Conservation (phyloP, 92 coral and sea anemone species). For the Epizoanthus scotinus region DNA sequence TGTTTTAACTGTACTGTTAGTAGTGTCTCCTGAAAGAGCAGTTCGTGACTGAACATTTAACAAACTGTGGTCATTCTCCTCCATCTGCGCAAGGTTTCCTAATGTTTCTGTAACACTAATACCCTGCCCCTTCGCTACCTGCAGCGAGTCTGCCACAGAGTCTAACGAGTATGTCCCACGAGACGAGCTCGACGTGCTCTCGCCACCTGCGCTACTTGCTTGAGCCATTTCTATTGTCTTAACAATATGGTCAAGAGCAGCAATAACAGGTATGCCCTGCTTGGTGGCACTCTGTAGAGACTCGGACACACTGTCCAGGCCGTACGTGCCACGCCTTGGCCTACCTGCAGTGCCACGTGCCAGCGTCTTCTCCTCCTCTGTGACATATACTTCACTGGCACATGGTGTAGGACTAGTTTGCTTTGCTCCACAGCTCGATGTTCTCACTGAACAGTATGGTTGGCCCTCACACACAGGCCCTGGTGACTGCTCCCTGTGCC, state of each 20-base stretch:
- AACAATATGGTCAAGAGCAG: constrained; percentile 62
- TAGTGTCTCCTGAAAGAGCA: background rate
- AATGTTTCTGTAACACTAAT: constrained; percentile 66
- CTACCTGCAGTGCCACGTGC: background rate
- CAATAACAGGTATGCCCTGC: constrained; percentile 54
- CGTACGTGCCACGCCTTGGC: constrained; percentile 72
- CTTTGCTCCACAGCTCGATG: too few species aligned
- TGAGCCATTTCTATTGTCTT: constrained; percentile 36
- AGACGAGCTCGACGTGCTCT: constrained; percentile 2
- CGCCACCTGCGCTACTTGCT: background rate
- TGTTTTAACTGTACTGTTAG: background rate
- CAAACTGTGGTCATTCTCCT: background rate
- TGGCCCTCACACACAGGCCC: too few species aligned
- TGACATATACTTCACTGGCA: background rate
- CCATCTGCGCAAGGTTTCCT: constrained; percentile 43
- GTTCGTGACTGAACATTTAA: background rate
- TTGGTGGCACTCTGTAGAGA: constrained; percentile 54
- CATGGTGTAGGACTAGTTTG: background rate
- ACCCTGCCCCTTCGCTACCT: constrained; percentile 55
- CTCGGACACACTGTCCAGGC: constrained; percentile 63
- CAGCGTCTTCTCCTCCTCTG: too few species aligned
- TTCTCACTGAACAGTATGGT: too few species aligned
- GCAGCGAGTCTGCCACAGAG: constrained; percentile 65
- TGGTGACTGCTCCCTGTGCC: too few species aligned
- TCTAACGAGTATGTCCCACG: constrained; percentile 83